Percentiles rank a stretch among this genome's conserved stretches.
Conservation (phyloP, 2,888 invertebrate species). For the Galerucella pusilla region DNA sequence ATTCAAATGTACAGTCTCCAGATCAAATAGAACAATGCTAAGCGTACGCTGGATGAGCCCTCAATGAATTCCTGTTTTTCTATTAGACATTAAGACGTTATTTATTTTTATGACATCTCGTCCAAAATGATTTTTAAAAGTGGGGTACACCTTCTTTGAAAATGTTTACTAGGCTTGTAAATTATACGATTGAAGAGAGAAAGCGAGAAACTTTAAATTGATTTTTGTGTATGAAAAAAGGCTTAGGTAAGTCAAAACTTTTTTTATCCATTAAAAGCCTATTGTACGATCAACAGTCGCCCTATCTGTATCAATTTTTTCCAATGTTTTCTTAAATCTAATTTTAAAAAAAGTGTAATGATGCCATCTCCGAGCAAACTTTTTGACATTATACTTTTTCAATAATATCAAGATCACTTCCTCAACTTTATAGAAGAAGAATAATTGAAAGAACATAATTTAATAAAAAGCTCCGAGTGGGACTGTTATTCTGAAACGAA, state of each 20-base stretch:
- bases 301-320: not conserved
- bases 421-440: not conserved
- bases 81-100: conserved; percentile 3
- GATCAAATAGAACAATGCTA: conserved; percentile 45
- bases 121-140: not conserved
- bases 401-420: not conserved
- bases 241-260: no score
- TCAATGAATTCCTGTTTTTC: not conserved
- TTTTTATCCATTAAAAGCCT: no score
- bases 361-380: not conserved
- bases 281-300: no score
- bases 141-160: not conserved
- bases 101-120: not conserved
- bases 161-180: not conserved
- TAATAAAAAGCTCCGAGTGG: conserved; percentile 32
- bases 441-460: conserved; percentile 38
- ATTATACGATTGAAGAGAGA: no score
- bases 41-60: conserved; percentile 16
- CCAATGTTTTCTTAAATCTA: not conserved
- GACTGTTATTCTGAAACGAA: conserved; percentile 36
- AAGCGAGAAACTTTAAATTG: no score
- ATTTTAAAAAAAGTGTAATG: not conserved
- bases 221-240: no score
- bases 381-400: not conserved
- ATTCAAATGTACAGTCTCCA: conserved; percentile 57